phyloP scores from a whole-genome alignment of 2,797 vertebrate genomes.

The Eulemur rubriventer region DNA sequence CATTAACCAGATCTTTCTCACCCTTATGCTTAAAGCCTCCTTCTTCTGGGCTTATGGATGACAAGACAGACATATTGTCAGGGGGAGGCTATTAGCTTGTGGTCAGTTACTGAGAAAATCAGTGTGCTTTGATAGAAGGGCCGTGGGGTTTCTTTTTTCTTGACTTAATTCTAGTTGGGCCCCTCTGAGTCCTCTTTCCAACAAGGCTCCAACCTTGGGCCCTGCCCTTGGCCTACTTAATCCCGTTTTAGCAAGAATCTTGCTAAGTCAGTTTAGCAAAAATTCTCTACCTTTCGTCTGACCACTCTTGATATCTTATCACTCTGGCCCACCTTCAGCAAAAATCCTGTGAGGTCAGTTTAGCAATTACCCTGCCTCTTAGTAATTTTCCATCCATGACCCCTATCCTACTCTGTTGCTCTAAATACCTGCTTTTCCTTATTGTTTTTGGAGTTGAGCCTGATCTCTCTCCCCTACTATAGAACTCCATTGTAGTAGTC shows the following conservation, averaged over 20 bases:
- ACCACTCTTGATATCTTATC: neutral
- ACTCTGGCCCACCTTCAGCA: neutral
- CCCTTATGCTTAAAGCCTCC: neutral
- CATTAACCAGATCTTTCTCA: neutral
- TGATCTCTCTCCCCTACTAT: neutral
- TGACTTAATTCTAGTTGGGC: neutral
- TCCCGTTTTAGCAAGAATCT: neutral
- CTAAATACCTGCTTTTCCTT: neutral
- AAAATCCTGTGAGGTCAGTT: neutral
- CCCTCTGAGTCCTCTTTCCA: neutral
- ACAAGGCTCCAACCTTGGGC: neutral
- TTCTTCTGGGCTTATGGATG: neutral
- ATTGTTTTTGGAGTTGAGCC: neutral
- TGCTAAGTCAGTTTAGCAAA: neutral
- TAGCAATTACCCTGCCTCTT: neutral
- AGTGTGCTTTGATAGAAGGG: neutral
- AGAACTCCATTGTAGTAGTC: neutral
- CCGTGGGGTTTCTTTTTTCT: neutral
- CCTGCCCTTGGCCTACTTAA: neutral
- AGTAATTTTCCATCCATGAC: neutral
- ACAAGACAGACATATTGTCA: neutral
- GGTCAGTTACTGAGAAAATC: neutral
- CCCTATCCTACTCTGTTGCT: rapidly evolving
- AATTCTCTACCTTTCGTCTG: neutral
- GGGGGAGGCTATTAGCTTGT: neutral